Conservation (phyloP, 2,888 invertebrate genomes). For the Yponomeuta evonymella region DNA sequence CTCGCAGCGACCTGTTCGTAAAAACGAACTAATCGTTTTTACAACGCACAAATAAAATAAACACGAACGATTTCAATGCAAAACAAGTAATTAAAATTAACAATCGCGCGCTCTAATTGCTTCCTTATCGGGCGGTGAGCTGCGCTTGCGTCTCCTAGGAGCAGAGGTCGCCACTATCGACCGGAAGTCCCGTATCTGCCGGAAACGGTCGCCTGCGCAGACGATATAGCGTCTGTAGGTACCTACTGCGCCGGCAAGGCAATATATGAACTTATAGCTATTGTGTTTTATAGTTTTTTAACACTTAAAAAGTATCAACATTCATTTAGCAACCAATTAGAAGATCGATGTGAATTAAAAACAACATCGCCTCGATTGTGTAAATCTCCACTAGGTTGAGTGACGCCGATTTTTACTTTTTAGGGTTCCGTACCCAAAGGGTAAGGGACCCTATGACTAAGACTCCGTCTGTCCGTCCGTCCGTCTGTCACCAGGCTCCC, state of each 20-base stretch:
- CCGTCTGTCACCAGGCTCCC: no score
- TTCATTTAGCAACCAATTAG: no score
- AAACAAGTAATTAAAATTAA: neutral
- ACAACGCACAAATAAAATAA: no score
- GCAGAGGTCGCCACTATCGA: slow-evolving; percentile 22
- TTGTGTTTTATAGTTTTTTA: slow-evolving; percentile 3
- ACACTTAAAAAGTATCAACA: neutral
- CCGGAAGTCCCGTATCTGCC: slow-evolving; percentile 21
- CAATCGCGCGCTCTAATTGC: neutral
- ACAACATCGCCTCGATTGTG: no score
- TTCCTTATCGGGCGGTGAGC: neutral
- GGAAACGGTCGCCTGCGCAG: slow-evolving; percentile 19
- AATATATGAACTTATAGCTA: slow-evolving; percentile 10
- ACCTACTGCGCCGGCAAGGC: slow-evolving; percentile 4
- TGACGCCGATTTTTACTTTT: no score
- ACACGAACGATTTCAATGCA: neutral
- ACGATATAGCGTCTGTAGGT: slow-evolving; percentile 15
- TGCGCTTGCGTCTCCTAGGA: slow-evolving; percentile 9
- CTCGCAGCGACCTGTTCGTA: no score
- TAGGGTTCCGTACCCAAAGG: no score
- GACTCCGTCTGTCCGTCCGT: no score
- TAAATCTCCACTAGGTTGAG: no score
- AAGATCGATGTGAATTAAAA: no score
- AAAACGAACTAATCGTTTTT: no score
- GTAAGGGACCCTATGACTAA: no score